Conservation (phyloP, 2,113 vertebrate species). For the Syngnathus scovelli region DNA sequence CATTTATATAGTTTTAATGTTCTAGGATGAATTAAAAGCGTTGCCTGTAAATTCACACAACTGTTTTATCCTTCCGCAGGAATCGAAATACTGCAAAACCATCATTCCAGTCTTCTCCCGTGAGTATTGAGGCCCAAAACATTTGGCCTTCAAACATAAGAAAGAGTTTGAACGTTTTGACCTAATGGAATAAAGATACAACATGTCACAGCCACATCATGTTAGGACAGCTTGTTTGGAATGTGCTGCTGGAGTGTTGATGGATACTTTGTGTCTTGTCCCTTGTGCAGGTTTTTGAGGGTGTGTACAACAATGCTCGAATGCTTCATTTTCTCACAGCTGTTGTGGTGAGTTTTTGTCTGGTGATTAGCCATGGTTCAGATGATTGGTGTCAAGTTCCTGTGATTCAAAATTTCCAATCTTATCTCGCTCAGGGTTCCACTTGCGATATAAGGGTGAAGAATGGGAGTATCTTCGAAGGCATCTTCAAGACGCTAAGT, state of each 20-base stretch:
- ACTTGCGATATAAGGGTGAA: slow-evolving; percentile 88
- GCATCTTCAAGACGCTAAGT: slow-evolving; percentile 88
- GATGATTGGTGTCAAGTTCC: neutral
- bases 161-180: neutral
- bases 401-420: neutral
- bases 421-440: slow-evolving; percentile 70
- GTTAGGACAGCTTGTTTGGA: neutral
- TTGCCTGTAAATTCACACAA: neutral
- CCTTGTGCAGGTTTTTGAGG: slow-evolving; percentile 77
- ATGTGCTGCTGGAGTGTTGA: slow-evolving; percentile 7
- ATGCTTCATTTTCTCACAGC: slow-evolving; percentile 89
- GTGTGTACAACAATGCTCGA: slow-evolving; percentile 85
- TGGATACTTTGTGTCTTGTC: slow-evolving; percentile 1
- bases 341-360: slow-evolving; percentile 79
- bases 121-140: slow-evolving; percentile 56
- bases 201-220: neutral
- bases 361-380: neutral
- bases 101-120: slow-evolving; percentile 75
- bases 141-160: neutral
- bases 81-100: slow-evolving; percentile 78
- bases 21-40: neutral
- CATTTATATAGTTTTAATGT: neutral
- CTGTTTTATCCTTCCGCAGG: slow-evolving; percentile 48
- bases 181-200: neutral
- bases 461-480: slow-evolving; percentile 84